Base-by-base conservation (phyloP, 2,113 vertebrate species). In the Tragelaphus scriptus region DNA sequence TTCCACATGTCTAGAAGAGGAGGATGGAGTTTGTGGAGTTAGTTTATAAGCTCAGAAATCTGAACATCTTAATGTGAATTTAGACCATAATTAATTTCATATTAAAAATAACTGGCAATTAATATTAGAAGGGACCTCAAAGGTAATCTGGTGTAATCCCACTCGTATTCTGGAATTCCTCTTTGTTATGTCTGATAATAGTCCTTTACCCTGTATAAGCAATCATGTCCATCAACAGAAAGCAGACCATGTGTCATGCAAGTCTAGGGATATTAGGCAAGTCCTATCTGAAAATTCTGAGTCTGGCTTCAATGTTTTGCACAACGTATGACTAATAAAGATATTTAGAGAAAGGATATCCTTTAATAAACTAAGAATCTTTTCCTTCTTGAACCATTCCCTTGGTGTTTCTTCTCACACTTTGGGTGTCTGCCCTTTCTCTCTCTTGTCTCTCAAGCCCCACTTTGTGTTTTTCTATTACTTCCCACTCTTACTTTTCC, bases 161-260 rank as follows among this genome's bases (percentile, higher is more conserved):
- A 93, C 7, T 26, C 6, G 30, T 51, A 91, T 58, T 61, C 4
- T 91, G 23, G 12, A 94, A 85, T 56, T 81, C 2, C 4, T 80
- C 14, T n/a, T 89, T 89, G 12, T 65, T 75, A 32, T 11, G 40
- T 32, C 26, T 89, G 28, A 91, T 92, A 88, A 28, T 25, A 75
- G 19, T 25, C 2, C 15, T 55, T 85, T 5, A 30, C 2, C 2
- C 0, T 12, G 6, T 85, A 14, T 32, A 36, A 94, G 21, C 4
- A 80, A 58, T 44, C 30, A 80, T 12, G 26, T 28, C 25, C 13
- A 63, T 7, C 10, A 12, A 32, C 25, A 79, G 2, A 79, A 1
- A 55, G 7, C 44, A 40, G 6, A 49, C 9, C 11, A 61, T 1
- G 2, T 17, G 4, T 26, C 12, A 6, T n/a, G 6, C 8, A 53